Conservation (phyloP, 2,113 vertebrate species). For the Phoenicopterus ruber region DNA sequence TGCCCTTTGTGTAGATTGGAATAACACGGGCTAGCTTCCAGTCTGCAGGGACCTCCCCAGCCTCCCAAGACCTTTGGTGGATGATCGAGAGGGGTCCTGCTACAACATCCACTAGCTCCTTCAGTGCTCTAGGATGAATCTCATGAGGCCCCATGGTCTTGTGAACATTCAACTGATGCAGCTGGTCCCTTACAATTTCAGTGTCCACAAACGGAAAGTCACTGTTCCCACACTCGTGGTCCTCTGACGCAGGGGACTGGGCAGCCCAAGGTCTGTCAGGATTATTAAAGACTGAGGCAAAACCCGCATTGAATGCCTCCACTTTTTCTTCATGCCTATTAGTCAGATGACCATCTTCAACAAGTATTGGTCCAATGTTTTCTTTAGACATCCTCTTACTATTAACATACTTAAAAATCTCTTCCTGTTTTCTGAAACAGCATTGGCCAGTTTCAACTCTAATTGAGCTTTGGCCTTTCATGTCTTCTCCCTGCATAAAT, state of each 20-base stretch:
- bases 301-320: too few species aligned
- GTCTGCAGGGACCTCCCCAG: background rate
- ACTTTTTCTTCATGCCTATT: background rate
- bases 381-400: background rate
- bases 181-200: background rate
- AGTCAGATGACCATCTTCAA: background rate
- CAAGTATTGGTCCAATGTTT: background rate
- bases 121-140: background rate
- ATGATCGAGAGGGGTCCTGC: background rate
- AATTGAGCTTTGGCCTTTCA: too few species aligned
- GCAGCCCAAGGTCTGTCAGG: background rate
- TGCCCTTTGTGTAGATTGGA: background rate
- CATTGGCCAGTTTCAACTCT: too few species aligned
- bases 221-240: too few species aligned
- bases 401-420: too few species aligned
- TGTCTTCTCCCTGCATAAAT: too few species aligned
- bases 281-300: background rate
- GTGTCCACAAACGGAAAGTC: background rate
- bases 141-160: background rate
- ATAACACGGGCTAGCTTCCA: background rate
- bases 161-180: background rate
- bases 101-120: background rate
- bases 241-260: too few species aligned
- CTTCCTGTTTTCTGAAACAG: too few species aligned
- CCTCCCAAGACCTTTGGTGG: background rate